phyloP scores from a whole-genome alignment of 2,888 invertebrate genomes.

The Xestia c-nigrum region DNA sequence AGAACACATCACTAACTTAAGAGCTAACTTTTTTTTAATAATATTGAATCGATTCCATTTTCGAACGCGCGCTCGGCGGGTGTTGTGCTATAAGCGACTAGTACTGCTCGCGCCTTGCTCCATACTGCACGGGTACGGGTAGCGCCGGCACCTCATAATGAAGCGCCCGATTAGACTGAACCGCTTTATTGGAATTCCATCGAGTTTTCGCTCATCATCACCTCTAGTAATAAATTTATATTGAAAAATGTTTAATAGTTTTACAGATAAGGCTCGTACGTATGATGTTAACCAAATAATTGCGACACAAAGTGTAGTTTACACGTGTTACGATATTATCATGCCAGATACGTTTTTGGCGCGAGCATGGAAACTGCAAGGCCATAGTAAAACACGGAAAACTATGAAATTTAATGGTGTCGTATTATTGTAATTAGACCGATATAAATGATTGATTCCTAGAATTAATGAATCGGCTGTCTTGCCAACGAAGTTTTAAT shows the following conservation, averaged over 20 bases:
- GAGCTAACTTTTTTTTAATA: slow-evolving; percentile 52
- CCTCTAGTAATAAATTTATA: slow-evolving; percentile 60
- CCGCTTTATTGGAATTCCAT: slow-evolving; percentile 74
- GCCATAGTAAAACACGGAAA: slow-evolving; percentile 35
- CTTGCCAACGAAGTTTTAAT: not conserved
- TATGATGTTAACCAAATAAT: slow-evolving; percentile 50
- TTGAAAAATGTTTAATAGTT: slow-evolving; percentile 54
- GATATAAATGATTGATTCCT: not conserved
- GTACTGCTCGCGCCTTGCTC: slow-evolving; percentile 72
- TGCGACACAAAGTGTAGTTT: slow-evolving; percentile 49
- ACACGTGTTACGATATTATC: slow-evolving; percentile 55
- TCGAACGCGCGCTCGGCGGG: slow-evolving; percentile 67
- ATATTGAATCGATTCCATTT: slow-evolving; percentile 68
- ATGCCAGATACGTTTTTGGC: slow-evolving; percentile 46
- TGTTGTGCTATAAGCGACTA: slow-evolving; percentile 74
- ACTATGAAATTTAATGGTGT: slow-evolving; percentile 18
- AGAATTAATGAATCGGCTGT: not conserved
- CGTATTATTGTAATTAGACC: not conserved
- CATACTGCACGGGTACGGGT: slow-evolving; percentile 75
- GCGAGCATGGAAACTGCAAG: slow-evolving; percentile 43
- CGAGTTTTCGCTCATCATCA: slow-evolving; percentile 74
- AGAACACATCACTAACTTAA: slow-evolving; percentile 61
- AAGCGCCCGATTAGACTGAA: slow-evolving; percentile 67
- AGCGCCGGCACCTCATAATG: slow-evolving; percentile 58
- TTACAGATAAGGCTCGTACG: slow-evolving; percentile 48